These are phyloP conservation scores for Agelas oroides DNA, from an alignment of 37 sponge, comb jelly and placozoan species.

Conservation along the genomic window DNA sequence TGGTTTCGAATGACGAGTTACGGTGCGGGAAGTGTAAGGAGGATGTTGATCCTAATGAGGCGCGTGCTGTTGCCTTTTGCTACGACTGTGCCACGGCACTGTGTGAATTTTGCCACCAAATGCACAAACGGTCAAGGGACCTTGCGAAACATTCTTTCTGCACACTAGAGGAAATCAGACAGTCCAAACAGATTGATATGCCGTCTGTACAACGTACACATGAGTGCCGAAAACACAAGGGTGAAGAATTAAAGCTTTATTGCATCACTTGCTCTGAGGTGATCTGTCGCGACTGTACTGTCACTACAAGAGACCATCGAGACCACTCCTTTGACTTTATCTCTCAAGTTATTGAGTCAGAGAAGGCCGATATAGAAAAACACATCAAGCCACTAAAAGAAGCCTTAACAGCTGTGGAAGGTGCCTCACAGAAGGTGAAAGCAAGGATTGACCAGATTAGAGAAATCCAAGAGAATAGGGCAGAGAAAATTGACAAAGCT, in stretches of 20 bases:
- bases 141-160: slow-evolving; percentile 7
- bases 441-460: background rate
- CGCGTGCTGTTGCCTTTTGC: slow-evolving; percentile 34
- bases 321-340: slow-evolving; percentile 52
- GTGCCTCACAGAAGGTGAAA: background rate
- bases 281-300: slow-evolving; percentile 58
- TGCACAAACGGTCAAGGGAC: slow-evolving; percentile 33
- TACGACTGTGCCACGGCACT: slow-evolving; percentile 39
- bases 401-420: background rate
- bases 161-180: slow-evolving; percentile 46
- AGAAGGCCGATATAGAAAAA: slow-evolving; percentile 7
- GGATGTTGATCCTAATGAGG: background rate
- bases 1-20: background rate
- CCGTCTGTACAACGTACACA: background rate
- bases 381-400: slow-evolving; percentile 13
- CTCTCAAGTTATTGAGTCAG: slow-evolving; percentile 6
- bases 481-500: slow-evolving; percentile 1
- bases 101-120: slow-evolving; percentile 43
- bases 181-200: background rate
- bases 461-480: slow-evolving; percentile 1
- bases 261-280: slow-evolving; percentile 45
- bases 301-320: slow-evolving; percentile 41
- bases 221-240: background rate
- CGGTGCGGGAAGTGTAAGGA: slow-evolving; percentile 50
- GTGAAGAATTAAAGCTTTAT: slow-evolving; percentile 32